phyloP scores from a whole-genome alignment of 2,888 invertebrate species.

The Hetaerina titia region DNA sequence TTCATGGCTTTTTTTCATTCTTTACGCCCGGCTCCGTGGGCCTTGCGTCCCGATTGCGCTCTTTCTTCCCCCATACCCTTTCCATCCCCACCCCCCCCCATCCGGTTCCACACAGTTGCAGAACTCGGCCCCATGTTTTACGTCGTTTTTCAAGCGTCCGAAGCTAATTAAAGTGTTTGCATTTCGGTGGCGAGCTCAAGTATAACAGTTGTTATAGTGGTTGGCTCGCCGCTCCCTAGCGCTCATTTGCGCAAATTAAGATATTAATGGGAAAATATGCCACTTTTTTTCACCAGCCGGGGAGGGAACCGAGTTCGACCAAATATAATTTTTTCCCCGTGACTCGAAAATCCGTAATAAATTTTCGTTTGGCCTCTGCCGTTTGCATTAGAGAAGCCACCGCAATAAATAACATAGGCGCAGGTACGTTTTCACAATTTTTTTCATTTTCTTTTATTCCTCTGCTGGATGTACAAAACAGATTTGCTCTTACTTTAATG shows the following conservation, averaged over 20 bases:
- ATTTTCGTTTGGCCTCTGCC: no score
- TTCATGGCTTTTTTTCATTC: conserved; percentile 33
- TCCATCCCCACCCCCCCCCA: no score
- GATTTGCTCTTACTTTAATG: no score
- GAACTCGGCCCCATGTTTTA: not conserved
- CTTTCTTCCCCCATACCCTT: not conserved
- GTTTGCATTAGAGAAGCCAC: no score
- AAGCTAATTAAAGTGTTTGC: not conserved
- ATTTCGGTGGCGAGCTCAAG: not conserved
- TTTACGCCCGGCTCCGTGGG: not conserved
- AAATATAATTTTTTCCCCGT: not conserved
- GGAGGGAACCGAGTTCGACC: not conserved
- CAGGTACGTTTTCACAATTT: no score
- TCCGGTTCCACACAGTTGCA: not conserved
- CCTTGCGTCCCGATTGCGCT: not conserved
- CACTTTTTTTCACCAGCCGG: not conserved
- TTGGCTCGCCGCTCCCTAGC: not conserved
- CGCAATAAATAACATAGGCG: no score
- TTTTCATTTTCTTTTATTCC: no score
- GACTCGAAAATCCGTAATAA: not conserved
- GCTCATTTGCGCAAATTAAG: not conserved
- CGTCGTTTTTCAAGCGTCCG: conserved; percentile 1
- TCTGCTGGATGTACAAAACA: no score
- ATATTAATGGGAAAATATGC: not conserved
- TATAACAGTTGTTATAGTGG: not conserved